A percentile compares a stretch with the other conserved stretches of the same genome.
Evolutionary conservation across 2,797 vertebrate species (phyloP).

Genomic region (Dendrocincla fuliginosa): DNA sequence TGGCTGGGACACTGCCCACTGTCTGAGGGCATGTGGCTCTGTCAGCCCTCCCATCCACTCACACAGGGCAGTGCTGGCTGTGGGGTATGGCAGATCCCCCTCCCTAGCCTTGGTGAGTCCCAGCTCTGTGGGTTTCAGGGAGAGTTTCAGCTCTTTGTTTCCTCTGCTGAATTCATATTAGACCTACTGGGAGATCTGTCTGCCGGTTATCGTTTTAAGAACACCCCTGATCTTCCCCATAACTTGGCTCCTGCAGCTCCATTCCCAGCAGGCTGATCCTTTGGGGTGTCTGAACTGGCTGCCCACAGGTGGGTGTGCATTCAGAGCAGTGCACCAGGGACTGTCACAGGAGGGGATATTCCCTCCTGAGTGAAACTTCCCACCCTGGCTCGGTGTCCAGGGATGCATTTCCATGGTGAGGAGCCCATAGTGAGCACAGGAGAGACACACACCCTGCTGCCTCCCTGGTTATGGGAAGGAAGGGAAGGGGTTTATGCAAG

Average conservation of each 20-base stretch:
- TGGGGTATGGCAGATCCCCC: accelerated
- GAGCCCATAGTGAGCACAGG: accelerated
- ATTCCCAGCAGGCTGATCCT: neutral
- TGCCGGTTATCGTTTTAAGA: neutral
- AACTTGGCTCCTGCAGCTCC: neutral
- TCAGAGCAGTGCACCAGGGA: neutral
- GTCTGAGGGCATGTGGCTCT: accelerated
- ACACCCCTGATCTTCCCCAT: neutral
- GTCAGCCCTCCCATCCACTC: accelerated
- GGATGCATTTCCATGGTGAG: accelerated
- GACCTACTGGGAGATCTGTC: neutral
- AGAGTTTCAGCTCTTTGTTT: neutral
- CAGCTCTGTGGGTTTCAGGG: neutral
- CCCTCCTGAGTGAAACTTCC: neutral
- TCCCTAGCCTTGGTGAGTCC: neutral
- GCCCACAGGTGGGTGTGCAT: accelerated
- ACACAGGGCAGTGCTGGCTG: neutral
- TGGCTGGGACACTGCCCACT: accelerated
- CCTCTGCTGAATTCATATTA: neutral
- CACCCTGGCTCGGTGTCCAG: accelerated
- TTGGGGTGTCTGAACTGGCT: neutral
- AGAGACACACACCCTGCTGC: neutral
- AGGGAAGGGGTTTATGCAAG: neutral
- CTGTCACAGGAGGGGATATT: neutral
- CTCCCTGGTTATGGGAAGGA: neutral